Evolutionary conservation across 2,797 vertebrate genomes (phyloP).

Genomic region (Limosa lapponica): DNA sequence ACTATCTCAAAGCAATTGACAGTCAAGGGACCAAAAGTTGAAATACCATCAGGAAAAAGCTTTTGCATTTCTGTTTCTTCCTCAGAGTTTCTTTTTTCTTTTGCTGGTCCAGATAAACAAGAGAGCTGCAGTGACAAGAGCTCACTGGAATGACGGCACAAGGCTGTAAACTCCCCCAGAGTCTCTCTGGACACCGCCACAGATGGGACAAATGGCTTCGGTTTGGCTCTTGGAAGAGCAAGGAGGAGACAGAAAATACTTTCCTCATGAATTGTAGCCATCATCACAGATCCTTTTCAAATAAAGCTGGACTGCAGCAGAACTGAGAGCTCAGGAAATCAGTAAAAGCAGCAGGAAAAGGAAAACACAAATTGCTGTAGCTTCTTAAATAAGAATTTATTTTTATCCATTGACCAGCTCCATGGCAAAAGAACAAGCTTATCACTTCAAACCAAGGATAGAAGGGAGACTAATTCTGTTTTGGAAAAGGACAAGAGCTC

Average conservation of each 20-base stretch:
- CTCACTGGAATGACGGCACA: neutral
- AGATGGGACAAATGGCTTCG: neutral
- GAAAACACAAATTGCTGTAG: conserved; percentile 51
- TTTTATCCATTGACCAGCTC: conserved; percentile 67
- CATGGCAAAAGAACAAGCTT: conserved; percentile 51
- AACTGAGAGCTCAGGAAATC: conserved; percentile 37
- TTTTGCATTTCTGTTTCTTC: accelerated
- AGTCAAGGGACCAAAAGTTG: neutral
- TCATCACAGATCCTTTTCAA: conserved; percentile 18
- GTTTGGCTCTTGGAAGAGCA: neutral
- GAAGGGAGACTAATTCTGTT: conserved; percentile 67
- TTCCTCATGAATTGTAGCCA: neutral
- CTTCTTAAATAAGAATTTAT: conserved; percentile 76
- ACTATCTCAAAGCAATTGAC: neutral
- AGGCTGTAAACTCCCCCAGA: neutral
- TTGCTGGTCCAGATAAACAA: neutral
- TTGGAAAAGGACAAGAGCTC: conserved; percentile 47
- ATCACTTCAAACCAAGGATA: conserved; percentile 70
- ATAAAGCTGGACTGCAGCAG: neutral
- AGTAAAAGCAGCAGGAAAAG: conserved; percentile 58
- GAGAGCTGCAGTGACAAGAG: neutral
- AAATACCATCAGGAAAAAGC: neutral
- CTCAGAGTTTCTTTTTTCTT: neutral
- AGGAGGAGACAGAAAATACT: neutral
- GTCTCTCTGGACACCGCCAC: neutral